Evolutionary conservation across 35 echinoderm and acorn worm genomes (phyloP), one percentile per base, ranked within the genome.

Genomic region (Anneissia japonica): DNA sequence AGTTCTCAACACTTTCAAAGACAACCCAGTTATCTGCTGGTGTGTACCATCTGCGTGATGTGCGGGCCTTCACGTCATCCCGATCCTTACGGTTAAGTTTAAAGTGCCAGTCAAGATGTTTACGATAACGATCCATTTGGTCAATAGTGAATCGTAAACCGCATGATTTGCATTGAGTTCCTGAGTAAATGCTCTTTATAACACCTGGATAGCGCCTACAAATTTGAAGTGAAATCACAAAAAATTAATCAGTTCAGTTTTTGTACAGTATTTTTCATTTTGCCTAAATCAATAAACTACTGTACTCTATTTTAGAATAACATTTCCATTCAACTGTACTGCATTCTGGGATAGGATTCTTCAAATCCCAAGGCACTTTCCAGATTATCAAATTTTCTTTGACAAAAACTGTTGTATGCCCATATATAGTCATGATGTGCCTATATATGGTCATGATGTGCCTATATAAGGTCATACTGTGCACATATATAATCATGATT

Each of bases 71-170:
- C 30, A 77, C 82, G 21, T 89, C 92, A 73, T 97, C 95, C 72
- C 88, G 90, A 73, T 97, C 89, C 73, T 82, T 88, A 38, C 92
- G 85, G 38, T 97, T 97, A 37, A 93, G 88, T 19, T 92, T 81
- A 88, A 97, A 97, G 78, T 97, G 95, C 95, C 95, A 97, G 87
- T 97, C 95, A 11, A 97, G 83, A 87, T 97, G 95, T 79, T 97
- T 93, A 32, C 91, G 91, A 82, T 97, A 97, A 32, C 81, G 34
- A 35, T 91, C 91, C 95, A 97, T 97, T 46, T 93, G 77, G 11
- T 93, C 90, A 26, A 90, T 87, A 30, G 87, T 90, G 83, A 93
- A 97, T 32, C 95, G 87, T 82, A 91, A 78, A 11, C 95, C 95
- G 32, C 95, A 97, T 3, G 95, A 97, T 2, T 88, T 91, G 72